Base-by-base conservation (phyloP, 2,113 vertebrate species). In the Cromileptes altivelis region DNA sequence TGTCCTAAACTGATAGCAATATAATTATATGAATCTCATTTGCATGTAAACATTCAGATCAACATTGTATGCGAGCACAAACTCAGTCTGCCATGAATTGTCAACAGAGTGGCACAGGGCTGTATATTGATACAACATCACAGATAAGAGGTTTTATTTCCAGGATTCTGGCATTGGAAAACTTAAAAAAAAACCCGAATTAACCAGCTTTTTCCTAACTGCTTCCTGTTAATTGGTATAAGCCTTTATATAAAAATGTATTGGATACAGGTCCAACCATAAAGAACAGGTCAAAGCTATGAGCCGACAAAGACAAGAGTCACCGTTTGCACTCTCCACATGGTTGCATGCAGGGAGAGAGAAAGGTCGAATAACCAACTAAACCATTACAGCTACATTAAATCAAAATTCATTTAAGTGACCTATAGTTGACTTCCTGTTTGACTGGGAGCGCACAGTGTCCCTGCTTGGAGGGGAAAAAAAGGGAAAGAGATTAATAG, bases 11-110 rank as follows among this genome's bases (percentile, higher is more conserved):
- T 83, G 86, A 94, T 91, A 84, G 64, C 88, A 76, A 84, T 71
- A 70, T 79, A 90, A 91, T 88, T 81, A 88, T 84, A 72, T 71
- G 50, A 76, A 87, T 92, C 88, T 89, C 82, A 92, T 92, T 91
- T 87, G 81, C 79, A 81, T 88, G 88, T 80, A 86, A 87, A 91
- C 84, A 90, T 85, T 88, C 73, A 86, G 82, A 88, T 89, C 75
- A 88, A 90, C 89, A 84, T 27, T 65, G 76, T 80, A 80, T 85
- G 80, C 84, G 81, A 84, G 81, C 75, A 58, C 83, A 90, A 84
- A 89, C 70, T 75, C 85, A 85, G 75, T 79, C 79, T 86, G 60
- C 72, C 84, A 81, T 84, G 80, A 77, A 88, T 6, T 88, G 87
- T 91, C 89, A 92, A 91, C 85, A 93, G 80, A 84, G 65, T 58